phyloP scores from a whole-genome alignment of 2,797 vertebrate genomes.

The Cossypha dichroa region DNA sequence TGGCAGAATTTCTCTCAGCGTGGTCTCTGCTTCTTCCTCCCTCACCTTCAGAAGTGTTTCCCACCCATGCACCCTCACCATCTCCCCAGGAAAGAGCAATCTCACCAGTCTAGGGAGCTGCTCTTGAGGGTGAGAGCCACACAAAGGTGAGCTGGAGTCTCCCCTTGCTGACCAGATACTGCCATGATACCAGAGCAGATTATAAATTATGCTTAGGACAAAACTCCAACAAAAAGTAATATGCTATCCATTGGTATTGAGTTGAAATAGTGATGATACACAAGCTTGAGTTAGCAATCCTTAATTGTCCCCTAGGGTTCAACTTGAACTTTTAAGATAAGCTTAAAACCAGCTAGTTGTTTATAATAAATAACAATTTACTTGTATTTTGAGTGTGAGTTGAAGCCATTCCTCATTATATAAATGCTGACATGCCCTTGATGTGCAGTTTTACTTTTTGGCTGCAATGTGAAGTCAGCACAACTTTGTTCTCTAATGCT shows the following conservation, averaged over 20 bases:
- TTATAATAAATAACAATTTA: neutral
- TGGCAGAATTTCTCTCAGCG: rapidly evolving
- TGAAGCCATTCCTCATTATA: neutral
- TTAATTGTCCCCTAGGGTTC: neutral
- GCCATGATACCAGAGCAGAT: neutral
- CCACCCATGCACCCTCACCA: rapidly evolving
- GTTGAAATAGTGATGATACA: neutral
- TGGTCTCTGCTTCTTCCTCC: neutral
- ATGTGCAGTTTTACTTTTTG: neutral
- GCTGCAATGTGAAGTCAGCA: neutral
- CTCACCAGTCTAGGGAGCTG: neutral
- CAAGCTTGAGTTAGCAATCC: neutral
- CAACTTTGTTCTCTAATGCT: neutral
- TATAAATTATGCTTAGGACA: neutral
- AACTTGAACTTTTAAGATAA: neutral
- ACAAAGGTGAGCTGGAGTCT: neutral
- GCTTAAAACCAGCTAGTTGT: neutral
- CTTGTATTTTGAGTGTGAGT: neutral
- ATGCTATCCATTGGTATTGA: neutral
- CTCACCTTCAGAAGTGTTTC: neutral
- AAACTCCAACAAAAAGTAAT: neutral
- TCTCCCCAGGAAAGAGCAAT: neutral
- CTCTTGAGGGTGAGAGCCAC: neutral
- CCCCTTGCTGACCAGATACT: neutral
- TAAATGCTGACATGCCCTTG: neutral